phyloP scores from a whole-genome alignment of 2,797 vertebrate species.

The Pseudocheirus occidentalis region DNA sequence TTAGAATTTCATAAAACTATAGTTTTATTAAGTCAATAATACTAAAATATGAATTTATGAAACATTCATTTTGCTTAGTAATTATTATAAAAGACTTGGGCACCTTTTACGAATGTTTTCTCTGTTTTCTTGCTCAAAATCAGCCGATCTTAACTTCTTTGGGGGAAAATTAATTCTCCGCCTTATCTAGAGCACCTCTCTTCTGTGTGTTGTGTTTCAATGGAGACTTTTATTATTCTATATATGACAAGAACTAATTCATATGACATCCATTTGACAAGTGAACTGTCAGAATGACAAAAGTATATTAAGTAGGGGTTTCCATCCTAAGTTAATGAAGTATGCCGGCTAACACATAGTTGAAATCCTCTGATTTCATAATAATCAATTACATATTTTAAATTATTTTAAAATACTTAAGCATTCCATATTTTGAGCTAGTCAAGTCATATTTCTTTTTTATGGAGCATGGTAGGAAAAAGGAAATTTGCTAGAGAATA shows the following conservation, averaged over 20 bases:
- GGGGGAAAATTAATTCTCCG: slow-evolving; percentile 35
- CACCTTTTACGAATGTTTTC: background rate
- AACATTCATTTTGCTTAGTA: background rate
- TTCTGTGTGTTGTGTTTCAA: slow-evolving; percentile 25
- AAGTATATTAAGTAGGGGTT: background rate
- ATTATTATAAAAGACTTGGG: background rate
- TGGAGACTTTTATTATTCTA: slow-evolving; percentile 34
- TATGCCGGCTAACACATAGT: slow-evolving; percentile 47
- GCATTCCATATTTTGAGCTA: background rate
- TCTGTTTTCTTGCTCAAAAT: background rate
- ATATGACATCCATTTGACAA: slow-evolving; percentile 10
- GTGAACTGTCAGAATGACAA: background rate
- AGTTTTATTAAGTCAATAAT: background rate
- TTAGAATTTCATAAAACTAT: background rate
- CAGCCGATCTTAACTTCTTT: background rate
- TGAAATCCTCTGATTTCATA: background rate
- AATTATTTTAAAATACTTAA: background rate
- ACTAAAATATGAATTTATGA: slow-evolving; percentile 5
- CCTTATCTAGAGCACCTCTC: background rate
- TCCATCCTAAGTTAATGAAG: slow-evolving; percentile 43
- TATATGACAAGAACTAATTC: slow-evolving; percentile 46
- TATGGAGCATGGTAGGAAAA: background rate
- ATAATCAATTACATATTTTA: slow-evolving; percentile 36
- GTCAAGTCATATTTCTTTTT: background rate
- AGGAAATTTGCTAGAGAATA: background rate